These are phyloP conservation scores for Pentalonia nigronervosa DNA, from an alignment of 1,140 invertebrate species.

Conservation along the genomic window DNA sequence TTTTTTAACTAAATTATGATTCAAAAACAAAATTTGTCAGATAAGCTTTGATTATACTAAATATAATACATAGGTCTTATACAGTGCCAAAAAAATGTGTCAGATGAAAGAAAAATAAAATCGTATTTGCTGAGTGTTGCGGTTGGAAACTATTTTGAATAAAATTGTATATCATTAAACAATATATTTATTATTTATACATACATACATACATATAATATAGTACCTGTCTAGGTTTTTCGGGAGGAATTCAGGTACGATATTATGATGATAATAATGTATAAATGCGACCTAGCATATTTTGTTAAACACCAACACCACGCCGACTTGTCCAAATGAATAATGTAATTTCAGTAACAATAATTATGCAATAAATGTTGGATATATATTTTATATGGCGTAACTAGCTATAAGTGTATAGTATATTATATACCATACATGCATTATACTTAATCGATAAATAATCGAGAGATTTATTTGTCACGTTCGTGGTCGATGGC, in stretches of 20 bases:
- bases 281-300: neutral
- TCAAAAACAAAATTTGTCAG: neutral
- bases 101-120: neutral
- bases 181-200: too few relatives aligned
- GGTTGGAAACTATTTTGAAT: conserved; percentile 2
- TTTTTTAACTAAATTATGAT: neutral
- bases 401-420: neutral
- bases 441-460: conserved; percentile 24
- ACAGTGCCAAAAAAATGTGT: neutral
- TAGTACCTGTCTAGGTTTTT: neutral
- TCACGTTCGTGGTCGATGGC: conserved; percentile 34
- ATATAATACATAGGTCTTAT: neutral
- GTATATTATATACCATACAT: neutral
- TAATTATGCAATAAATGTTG: conserved; percentile 22
- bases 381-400: neutral
- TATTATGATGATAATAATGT: neutral
- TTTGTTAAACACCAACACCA: neutral
- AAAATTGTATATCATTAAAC: neutral
- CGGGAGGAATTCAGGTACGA: conserved; percentile 1
- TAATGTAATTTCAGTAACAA: neutral
- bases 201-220: neutral
- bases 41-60: neutral
- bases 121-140: neutral
- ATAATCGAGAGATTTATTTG: conserved; percentile 33
- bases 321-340: neutral